Conservation (phyloP, 2,888 invertebrate genomes). For the Panzeria rudis region DNA sequence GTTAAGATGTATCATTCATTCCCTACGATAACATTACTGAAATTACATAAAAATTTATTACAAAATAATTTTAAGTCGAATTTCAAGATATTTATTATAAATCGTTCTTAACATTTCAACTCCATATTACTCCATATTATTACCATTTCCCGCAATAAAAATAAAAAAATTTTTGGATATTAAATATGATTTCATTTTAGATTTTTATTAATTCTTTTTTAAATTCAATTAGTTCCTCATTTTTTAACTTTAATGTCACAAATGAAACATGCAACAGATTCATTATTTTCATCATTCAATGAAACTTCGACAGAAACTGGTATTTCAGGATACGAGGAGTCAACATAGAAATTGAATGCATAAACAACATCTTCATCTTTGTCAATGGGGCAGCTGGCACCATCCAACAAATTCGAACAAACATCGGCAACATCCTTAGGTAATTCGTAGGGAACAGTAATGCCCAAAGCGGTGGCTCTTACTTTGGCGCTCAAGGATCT, state of each 20-base stretch:
- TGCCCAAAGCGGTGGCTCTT: constrained; percentile 80
- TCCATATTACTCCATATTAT: no score
- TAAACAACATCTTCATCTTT: constrained; percentile 81
- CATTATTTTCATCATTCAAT: constrained; percentile 75
- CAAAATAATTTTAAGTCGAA: no score
- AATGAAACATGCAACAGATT: constrained; percentile 78
- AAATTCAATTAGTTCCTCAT: no score
- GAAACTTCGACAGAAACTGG: constrained; percentile 79
- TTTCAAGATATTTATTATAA: no score
- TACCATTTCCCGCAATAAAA: no score
- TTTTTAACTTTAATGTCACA: constrained; percentile 79
- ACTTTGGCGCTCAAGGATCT: constrained; percentile 68
- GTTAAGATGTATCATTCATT: no score
- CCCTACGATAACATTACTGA: no score
- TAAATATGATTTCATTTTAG: no score
- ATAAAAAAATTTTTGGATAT: no score
- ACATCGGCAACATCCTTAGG: constrained; percentile 80
- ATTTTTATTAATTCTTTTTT: no score
- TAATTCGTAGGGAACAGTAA: constrained; percentile 81
- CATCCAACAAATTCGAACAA: constrained; percentile 79
- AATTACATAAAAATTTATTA: no score
- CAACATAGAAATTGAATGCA: constrained; percentile 79
- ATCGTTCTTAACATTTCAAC: no score
- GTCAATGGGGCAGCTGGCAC: constrained; percentile 81
- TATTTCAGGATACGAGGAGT: constrained; percentile 79